These are phyloP conservation scores for Coregonus clupeaformis DNA, from an alignment of 2,113 vertebrate genomes.

Conservation along the genomic window DNA sequence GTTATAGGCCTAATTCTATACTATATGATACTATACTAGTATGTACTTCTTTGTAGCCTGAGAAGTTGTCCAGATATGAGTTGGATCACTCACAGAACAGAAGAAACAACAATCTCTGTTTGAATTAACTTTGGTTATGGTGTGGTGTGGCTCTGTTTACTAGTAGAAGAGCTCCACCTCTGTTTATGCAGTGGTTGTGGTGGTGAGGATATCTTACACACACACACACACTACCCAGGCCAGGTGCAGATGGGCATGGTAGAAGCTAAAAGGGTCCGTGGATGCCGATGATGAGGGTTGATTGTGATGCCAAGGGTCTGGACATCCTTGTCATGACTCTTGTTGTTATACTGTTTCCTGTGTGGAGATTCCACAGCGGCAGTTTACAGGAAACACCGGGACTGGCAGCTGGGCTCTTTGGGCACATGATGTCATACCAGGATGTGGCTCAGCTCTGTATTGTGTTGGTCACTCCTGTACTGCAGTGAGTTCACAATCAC, in stretches of 20 bases:
- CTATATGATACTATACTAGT: too few species aligned
- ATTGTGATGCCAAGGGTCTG: conserved; percentile 24
- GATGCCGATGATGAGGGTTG: background rate
- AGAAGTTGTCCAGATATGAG: background rate
- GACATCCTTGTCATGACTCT: conserved; percentile 51
- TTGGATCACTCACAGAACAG: too few species aligned
- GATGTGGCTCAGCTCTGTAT: conserved; percentile 49
- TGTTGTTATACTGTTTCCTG: conserved; percentile 62
- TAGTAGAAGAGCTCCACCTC: conserved; percentile 1
- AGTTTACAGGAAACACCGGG: conserved; percentile 63
- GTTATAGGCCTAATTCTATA: too few species aligned
- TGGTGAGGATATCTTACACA: background rate
- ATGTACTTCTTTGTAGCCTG: too few species aligned
- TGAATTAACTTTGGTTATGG: too few species aligned
- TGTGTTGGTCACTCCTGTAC: conserved; percentile 18
- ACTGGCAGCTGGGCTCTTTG: conserved; percentile 18
- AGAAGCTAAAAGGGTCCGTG: background rate
- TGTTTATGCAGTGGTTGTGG: background rate
- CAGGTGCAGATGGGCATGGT: background rate
- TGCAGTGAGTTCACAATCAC: background rate
- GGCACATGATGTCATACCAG: conserved; percentile 71
- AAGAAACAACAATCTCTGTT: too few species aligned
- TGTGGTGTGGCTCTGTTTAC: conserved; percentile 37
- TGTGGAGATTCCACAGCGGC: conserved; percentile 38
- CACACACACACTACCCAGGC: background rate